Base-by-base conservation (phyloP, 2,797 vertebrate species). In the Leptodactylus fallax region DNA sequence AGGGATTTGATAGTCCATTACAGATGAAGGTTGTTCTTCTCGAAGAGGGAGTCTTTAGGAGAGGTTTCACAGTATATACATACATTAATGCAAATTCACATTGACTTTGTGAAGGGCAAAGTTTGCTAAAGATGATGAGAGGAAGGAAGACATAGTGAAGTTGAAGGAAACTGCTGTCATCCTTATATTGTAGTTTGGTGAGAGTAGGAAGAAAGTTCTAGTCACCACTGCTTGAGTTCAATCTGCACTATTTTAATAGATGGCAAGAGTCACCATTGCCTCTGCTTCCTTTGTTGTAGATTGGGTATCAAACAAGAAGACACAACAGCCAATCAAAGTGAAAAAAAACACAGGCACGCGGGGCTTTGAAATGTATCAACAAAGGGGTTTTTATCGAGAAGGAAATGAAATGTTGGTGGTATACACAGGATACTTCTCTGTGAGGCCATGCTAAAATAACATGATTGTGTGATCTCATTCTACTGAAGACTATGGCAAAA, bases 361-460 rank as follows among this genome's bases (percentile, higher is more conserved):
- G 71, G 12, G 25, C 61, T 83, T 87, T 72, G 81, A 78, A 87
- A 78, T 88, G 58, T 67, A 58, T 84, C 76, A 88, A 88, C 81
- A 84, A 88, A 84, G 74, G 49, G 19, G 27, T 67, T 84, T 36
- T 78, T 83, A 76, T 78, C n/a, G 55, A 79, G 53, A 55, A 79
- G 81, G 74, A 88, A 79, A 83, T 71, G 74, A 63, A 79, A 61
- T 84, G 76, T 84, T 51, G 65, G 21, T 84, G 51, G 61, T 49
- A 79, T 7, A 45, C 76, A 79, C 81, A 84, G 72, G 81, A 84
- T 88, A 71, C 71, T 78, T 65, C 19, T 69, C 67, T 82, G 72
- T 63, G 21, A 85, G 60, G 61, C 21, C n/a, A 47, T 78, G 36
- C 74, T 85, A 85, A 85, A 67, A 56, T 77, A 36, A 23, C 45